Conservation (phyloP, 1,140 invertebrate genomes). For the Atta cephalotes region DNA sequence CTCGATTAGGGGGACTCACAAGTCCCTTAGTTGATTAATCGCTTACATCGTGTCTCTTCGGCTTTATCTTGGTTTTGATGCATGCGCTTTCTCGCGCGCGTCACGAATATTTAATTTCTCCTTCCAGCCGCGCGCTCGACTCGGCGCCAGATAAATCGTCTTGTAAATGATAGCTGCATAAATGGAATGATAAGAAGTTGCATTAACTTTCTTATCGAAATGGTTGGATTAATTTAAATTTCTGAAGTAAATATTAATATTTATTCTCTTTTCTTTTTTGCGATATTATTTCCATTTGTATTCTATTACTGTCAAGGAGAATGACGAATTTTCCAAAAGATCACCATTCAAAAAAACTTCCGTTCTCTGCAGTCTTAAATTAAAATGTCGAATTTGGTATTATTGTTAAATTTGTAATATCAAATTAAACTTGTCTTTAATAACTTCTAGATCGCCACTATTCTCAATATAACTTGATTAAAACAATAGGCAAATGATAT, state of each 20-base stretch:
- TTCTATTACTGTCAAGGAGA: not conserved
- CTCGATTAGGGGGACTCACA: not conserved
- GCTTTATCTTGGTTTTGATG: slow-evolving; percentile 58
- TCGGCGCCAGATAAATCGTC: slow-evolving; percentile 45
- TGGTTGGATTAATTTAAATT: slow-evolving; percentile 11
- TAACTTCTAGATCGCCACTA: too few relatives aligned
- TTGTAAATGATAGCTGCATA: slow-evolving; percentile 50
- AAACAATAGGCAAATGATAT: too few relatives aligned
- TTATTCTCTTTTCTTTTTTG: too few relatives aligned
- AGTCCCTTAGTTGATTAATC: slow-evolving; percentile 42
- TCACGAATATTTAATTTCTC: slow-evolving; percentile 56
- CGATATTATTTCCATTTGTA: not conserved
- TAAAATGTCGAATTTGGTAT: not conserved
- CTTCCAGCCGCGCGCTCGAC: not conserved
- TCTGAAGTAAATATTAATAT: slow-evolving; percentile 10
- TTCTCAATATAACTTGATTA: too few relatives aligned
- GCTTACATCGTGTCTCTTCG: slow-evolving; percentile 39
- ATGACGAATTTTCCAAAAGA: not conserved
- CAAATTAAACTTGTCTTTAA: too few relatives aligned
- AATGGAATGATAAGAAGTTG: slow-evolving; percentile 43
- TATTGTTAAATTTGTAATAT: too few relatives aligned
- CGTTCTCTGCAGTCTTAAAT: not conserved
- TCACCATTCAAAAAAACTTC: not conserved
- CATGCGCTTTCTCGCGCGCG: slow-evolving; percentile 47
- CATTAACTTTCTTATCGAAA: slow-evolving; percentile 31